Conservation (phyloP, 2,113 vertebrate species). For the Paradisaea rubra region DNA sequence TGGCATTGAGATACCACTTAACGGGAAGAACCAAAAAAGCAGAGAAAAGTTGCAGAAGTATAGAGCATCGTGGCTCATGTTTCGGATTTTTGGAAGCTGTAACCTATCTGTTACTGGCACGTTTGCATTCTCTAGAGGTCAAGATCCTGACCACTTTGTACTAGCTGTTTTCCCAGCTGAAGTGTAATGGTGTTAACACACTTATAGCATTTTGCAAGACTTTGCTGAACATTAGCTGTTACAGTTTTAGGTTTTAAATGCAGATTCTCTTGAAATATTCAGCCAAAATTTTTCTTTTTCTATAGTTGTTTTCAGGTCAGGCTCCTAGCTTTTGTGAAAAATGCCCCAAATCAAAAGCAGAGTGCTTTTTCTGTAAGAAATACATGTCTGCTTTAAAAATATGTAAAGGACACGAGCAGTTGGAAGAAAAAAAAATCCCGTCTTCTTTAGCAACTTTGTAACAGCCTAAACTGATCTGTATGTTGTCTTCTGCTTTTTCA, state of each 20-base stretch:
- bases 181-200: not conserved
- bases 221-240: not conserved
- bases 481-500: not conserved
- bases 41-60: not conserved
- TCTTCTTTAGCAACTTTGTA: not conserved
- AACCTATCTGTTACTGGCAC: not conserved
- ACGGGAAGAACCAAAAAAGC: not conserved
- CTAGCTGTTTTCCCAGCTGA: not conserved
- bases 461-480: not conserved
- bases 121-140: not conserved
- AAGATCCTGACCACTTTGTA: not conserved
- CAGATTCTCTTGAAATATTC: not conserved
- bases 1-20: not conserved
- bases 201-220: not conserved
- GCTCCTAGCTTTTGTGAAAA: not conserved
- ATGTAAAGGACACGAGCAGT: rapidly evolving
- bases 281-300: not conserved
- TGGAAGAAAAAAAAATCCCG: not conserved
- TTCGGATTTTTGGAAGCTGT: not conserved
- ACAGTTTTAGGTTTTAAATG: not conserved
- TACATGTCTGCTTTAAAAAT: not conserved
- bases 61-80: rapidly evolving
- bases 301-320: not conserved
- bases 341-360: not conserved
- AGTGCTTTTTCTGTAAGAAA: not conserved